Evolutionary conservation across 2,888 invertebrate species (phyloP), one percentile per base, ranked within the genome.

Genomic region (Anagyrus pseudococci): DNA sequence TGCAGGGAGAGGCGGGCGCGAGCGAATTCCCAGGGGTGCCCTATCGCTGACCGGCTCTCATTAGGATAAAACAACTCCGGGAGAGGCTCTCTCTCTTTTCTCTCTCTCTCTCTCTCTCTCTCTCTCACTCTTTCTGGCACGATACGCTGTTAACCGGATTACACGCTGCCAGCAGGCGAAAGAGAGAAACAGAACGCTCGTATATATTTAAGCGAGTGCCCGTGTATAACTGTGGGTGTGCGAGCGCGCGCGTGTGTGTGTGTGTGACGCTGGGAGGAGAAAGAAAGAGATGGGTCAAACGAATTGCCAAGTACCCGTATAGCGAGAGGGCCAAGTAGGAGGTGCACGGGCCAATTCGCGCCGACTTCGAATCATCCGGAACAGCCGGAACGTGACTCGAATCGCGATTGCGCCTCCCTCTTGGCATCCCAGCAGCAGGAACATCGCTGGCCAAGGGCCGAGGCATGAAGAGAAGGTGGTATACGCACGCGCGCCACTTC

Each of bases 11-110:
- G 67, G 61, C 47, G 60, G 70, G 64, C 19, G 46, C 44, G 44
- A 4, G 69, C 70, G 69, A 73, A 70, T 76, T 76, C 78, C 77
- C 77, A 72, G 71, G 77, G 73, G 77, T 62, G 73, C 73, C 73
- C 74, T 74, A 73, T 73, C 72, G 69, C 70, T 72, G 73, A 69
- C 72, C 71, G 71, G 29, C 74, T 74, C 77, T 78, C 78, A 78
- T 78, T 77, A 78, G 77, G 78, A 73, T 78, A 78, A 78, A 78
- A 78, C 77, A 74, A 67, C 68, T 70, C n/a, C 8, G 19, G 15
- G n/a, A n/a, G n/a, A n/a, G n/a, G n/a, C n/a, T n/a, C n/a, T n/a
- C n/a, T n/a, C n/a, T n/a, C n/a, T n/a, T n/a, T n/a, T n/a, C n/a
- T n/a, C n/a, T n/a, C n/a, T n/a, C n/a, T n/a, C n/a, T n/a, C n/a